These are phyloP conservation scores for Dugesia japonica DNA, from an alignment of 2,888 invertebrate genomes.

Conservation along the genomic window DNA sequence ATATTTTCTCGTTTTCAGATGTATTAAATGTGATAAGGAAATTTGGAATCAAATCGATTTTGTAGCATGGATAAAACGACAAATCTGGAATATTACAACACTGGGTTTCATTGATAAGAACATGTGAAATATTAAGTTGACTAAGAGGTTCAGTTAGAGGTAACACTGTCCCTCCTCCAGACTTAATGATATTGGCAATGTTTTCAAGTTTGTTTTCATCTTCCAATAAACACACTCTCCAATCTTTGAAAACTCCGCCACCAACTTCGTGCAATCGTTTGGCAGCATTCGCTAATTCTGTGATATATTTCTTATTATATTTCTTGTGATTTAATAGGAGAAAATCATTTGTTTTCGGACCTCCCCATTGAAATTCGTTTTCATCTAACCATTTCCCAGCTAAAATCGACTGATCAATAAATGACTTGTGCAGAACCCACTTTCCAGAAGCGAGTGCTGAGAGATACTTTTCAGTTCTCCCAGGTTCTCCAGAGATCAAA, in stretches of 20 bases:
- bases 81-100: background rate
- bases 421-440: conserved; percentile 70
- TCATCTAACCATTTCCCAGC: conserved; percentile 51
- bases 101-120: background rate
- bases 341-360: conserved; percentile 24
- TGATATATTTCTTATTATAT: background rate
- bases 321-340: background rate
- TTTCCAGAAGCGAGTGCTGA: conserved; percentile 70
- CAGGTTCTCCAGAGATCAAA: background rate
- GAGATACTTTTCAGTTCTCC: conserved; percentile 68
- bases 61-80: background rate
- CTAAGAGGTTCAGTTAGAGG: background rate
- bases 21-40: background rate
- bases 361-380: conserved; percentile 37
- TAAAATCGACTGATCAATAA: conserved; percentile 57
- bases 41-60: background rate
- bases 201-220: conserved; percentile 53
- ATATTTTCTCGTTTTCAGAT: background rate
- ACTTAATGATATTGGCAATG: conserved; percentile 59
- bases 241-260: conserved; percentile 43
- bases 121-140: background rate
- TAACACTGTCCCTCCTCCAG: conserved; percentile 60
- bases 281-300: conserved; percentile 27
- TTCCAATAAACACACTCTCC: conserved; percentile 53
- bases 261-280: conserved; percentile 26